Evolutionary conservation across 2,797 vertebrate genomes (phyloP).

Genomic region (Euphonia xanthogaster): DNA sequence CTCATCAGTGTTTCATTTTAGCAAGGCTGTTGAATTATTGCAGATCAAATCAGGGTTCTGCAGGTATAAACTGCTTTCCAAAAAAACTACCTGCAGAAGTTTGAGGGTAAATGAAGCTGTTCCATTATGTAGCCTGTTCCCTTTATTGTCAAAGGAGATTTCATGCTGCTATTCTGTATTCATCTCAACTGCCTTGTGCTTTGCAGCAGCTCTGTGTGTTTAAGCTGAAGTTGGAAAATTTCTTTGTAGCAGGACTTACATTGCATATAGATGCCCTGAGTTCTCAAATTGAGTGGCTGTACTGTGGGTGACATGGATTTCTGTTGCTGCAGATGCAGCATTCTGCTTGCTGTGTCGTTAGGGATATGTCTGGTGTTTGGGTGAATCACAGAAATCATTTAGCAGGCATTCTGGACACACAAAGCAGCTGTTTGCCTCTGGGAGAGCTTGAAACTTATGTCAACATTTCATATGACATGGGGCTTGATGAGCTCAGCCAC

Average conservation of each 20-base stretch:
- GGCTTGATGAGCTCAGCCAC: neutral
- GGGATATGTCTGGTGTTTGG: neutral
- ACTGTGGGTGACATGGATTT: neutral
- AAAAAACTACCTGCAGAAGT: neutral
- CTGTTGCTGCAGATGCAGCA: neutral
- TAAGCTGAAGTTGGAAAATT: neutral
- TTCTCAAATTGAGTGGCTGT: neutral
- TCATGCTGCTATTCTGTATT: neutral
- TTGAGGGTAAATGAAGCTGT: neutral
- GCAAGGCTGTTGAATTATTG: neutral
- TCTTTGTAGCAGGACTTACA: neutral
- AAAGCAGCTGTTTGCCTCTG: neutral
- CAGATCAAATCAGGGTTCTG: neutral
- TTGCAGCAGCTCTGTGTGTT: neutral
- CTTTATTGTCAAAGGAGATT: neutral
- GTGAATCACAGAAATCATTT: neutral
- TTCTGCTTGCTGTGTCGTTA: neutral
- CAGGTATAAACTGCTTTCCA: neutral
- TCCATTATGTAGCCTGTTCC: neutral
- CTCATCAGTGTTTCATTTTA: conserved; percentile 36
- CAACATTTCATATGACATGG: neutral
- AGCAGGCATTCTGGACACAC: neutral
- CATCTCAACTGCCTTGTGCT: neutral
- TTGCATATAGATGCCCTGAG: neutral
- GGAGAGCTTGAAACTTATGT: neutral